These are phyloP conservation scores for Siderastrea siderea DNA, from an alignment of 92 coral and sea anemone genomes.

Conservation along the genomic window DNA sequence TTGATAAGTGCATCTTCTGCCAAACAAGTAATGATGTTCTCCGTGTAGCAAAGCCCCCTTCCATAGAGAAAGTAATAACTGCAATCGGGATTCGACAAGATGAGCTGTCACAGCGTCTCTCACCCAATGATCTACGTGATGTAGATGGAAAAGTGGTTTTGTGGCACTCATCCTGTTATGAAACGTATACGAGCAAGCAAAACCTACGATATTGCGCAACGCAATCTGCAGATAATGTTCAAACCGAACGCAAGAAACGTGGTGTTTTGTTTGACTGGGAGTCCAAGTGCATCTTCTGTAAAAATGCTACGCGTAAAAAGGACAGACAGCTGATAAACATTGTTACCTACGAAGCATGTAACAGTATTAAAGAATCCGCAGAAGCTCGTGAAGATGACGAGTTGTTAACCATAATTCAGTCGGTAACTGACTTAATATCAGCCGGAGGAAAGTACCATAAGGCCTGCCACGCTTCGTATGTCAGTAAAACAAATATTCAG, in stretches of 20 bases:
- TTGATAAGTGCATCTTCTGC: conserved; percentile 66
- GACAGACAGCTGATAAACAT: conserved; percentile 46
- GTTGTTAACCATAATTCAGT: conserved; percentile 13
- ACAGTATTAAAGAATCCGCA: too few relatives aligned
- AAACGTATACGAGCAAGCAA: conserved; percentile 56
- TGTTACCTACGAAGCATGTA: conserved; percentile 38
- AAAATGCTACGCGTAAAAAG: conserved; percentile 28
- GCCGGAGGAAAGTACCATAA: too few relatives aligned
- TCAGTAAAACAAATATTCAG: conserved; percentile 28
- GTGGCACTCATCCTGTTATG: too few relatives aligned
- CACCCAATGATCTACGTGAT: conserved; percentile 41
- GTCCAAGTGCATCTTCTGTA: too few relatives aligned
- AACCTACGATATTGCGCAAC: too few relatives aligned
- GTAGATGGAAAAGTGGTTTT: conserved; percentile 29
- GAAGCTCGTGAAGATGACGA: conserved; percentile 24
- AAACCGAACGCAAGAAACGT: conserved; percentile 23
- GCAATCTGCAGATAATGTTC: conserved; percentile 13
- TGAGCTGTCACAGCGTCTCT: conserved; percentile 50
- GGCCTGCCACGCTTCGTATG: too few relatives aligned
- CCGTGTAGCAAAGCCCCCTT: conserved; percentile 42
- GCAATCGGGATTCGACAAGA: conserved; percentile 49
- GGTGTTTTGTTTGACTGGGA: conserved; percentile 33
- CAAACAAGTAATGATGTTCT: conserved; percentile 46
- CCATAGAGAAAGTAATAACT: conserved; percentile 47
- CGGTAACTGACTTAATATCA: too few relatives aligned